Evolutionary conservation across 2,113 vertebrate species (phyloP).

Genomic region (Rostratula benghalensis): DNA sequence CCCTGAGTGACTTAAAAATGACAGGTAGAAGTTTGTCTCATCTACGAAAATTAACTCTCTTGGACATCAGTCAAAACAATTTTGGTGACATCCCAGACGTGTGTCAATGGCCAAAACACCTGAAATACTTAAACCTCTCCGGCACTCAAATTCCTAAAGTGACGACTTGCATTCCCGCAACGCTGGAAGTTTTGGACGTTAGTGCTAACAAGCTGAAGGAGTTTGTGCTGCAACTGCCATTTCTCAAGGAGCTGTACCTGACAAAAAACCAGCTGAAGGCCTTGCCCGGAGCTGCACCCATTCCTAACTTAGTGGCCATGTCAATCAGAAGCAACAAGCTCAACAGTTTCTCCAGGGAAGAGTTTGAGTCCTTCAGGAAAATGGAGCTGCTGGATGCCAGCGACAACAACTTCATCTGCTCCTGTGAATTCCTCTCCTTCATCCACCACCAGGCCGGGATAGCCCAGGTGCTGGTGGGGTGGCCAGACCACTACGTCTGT

Average conservation of each 20-base stretch:
- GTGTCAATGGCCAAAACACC: conserved; percentile 75
- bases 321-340: conserved; percentile 80
- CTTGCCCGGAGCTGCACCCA: conserved; percentile 69
- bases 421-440: conserved; percentile 85
- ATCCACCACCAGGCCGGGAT: neutral
- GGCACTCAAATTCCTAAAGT: conserved; percentile 64
- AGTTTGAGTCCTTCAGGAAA: conserved; percentile 71
- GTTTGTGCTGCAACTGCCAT: conserved; percentile 72
- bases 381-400: conserved; percentile 79
- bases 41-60: conserved; percentile 71
- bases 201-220: conserved; percentile 79
- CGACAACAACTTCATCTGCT: conserved; percentile 85
- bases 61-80: conserved; percentile 82
- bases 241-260: conserved; percentile 83
- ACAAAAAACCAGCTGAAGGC: conserved; percentile 82
- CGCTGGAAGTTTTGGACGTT: conserved; percentile 83
- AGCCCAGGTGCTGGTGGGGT: conserved; percentile 58
- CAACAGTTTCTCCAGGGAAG: conserved; percentile 69
- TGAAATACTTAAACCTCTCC: conserved; percentile 85
- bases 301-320: conserved; percentile 76
- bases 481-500: conserved; percentile 78
- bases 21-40: conserved; percentile 57
- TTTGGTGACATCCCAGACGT: conserved; percentile 69
- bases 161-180: conserved; percentile 76
- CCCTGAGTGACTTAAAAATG: conserved; percentile 66